Evolutionary conservation across 2,113 vertebrate genomes (phyloP).

Genomic region (Chunga burmeisteri): DNA sequence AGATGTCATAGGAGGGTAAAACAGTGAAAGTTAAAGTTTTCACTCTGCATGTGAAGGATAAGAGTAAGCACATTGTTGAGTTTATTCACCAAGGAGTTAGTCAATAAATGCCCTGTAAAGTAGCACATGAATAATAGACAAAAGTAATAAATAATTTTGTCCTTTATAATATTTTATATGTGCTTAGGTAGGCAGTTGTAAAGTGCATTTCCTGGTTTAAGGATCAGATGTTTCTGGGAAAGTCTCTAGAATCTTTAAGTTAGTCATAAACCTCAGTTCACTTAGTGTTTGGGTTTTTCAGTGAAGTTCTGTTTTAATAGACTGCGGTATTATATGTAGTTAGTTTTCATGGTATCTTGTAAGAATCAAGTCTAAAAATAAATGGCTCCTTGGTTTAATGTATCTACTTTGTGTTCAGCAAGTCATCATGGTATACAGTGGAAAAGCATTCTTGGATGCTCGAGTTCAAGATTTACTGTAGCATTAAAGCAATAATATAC

Average conservation of each 20-base stretch:
- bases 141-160: neutral
- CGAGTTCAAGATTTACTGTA: neutral
- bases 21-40: neutral
- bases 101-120: neutral
- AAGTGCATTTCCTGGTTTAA: fast-evolving
- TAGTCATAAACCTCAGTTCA: neutral
- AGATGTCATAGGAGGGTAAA: neutral
- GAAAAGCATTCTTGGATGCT: neutral
- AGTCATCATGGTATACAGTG: neutral
- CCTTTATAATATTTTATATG: neutral
- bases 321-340: neutral
- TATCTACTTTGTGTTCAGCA: neutral
- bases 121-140: neutral
- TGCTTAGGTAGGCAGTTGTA: neutral
- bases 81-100: neutral
- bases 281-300: neutral
- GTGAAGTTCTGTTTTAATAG: neutral
- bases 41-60: neutral
- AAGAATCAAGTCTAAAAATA: neutral
- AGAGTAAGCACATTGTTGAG: neutral
- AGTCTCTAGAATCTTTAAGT: neutral
- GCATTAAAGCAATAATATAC: neutral
- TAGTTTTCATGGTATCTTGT: neutral
- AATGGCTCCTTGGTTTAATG: neutral
- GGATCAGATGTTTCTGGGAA: neutral